phyloP scores from a whole-genome alignment of 2,797 vertebrate species.

The Peromyscus attwateri region DNA sequence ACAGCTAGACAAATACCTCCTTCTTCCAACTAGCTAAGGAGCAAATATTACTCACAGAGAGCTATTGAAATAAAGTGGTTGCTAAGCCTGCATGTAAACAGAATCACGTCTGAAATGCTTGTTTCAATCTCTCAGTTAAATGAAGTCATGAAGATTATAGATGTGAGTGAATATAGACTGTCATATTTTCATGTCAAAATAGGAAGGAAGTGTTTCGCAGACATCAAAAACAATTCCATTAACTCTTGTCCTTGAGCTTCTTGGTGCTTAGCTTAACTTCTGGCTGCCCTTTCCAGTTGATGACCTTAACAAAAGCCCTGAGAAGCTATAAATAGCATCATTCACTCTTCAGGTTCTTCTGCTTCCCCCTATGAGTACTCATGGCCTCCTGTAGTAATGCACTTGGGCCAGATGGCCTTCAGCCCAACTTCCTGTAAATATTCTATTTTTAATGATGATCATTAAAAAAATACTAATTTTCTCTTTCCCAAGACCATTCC shows the following conservation, averaged over 20 bases:
- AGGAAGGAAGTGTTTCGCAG: constrained; percentile 15
- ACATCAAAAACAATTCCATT: not conserved
- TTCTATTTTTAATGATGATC: constrained; percentile 79
- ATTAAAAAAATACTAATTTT: constrained; percentile 79
- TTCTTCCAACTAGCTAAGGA: not conserved
- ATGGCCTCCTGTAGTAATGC: constrained; percentile 36
- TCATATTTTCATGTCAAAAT: constrained; percentile 13
- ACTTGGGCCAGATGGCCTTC: constrained; percentile 72
- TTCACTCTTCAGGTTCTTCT: not conserved
- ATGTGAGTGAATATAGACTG: not conserved
- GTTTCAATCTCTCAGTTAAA: constrained; percentile 10
- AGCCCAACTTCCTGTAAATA: constrained; percentile 76
- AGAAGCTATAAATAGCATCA: constrained; percentile 60
- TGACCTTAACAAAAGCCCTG: not conserved
- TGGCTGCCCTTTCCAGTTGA: constrained; percentile 59
- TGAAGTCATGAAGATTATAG: not conserved
- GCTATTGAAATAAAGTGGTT: not conserved
- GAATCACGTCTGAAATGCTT: not conserved
- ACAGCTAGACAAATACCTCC: not conserved
- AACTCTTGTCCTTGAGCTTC: not conserved
- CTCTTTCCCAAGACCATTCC: constrained; percentile 61
- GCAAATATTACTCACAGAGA: not conserved
- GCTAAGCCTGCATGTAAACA: not conserved
- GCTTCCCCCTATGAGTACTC: not conserved
- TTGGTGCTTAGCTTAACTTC: constrained; percentile 53